phyloP scores from a whole-genome alignment of 1,140 invertebrate genomes.

The Nilaparvata lugens region DNA sequence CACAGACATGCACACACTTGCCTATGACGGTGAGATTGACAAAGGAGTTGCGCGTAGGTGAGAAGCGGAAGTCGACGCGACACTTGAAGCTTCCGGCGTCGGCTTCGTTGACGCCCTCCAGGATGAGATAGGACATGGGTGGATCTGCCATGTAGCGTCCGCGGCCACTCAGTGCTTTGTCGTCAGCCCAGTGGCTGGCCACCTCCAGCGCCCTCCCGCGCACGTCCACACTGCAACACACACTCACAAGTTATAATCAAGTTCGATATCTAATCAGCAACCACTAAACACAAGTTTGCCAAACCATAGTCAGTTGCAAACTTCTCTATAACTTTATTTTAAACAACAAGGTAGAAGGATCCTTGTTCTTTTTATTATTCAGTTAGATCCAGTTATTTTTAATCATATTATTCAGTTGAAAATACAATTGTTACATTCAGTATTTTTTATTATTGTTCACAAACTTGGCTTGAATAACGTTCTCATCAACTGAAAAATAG shows the following conservation, averaged over 20 bases:
- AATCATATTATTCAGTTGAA: too few relatives aligned
- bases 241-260: not conserved
- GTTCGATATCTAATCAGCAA: too few relatives aligned
- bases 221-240: constrained; percentile 58
- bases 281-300: too few relatives aligned
- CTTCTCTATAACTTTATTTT: too few relatives aligned
- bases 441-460: too few relatives aligned
- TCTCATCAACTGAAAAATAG: too few relatives aligned
- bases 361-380: too few relatives aligned
- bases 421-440: too few relatives aligned
- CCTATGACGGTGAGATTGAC: constrained; percentile 71
- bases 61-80: constrained; percentile 68
- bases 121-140: constrained; percentile 47
- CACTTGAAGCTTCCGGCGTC: constrained; percentile 67
- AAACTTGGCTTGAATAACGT: too few relatives aligned
- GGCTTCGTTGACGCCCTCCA: constrained; percentile 50
- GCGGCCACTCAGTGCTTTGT: constrained; percentile 40
- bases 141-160: constrained; percentile 42
- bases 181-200: constrained; percentile 45
- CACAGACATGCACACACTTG: constrained; percentile 41
- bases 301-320: too few relatives aligned
- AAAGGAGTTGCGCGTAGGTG: constrained; percentile 67
- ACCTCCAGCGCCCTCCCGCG: constrained; percentile 62
- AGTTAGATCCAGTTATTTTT: too few relatives aligned
- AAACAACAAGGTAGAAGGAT: too few relatives aligned